Evolutionary conservation across 2,888 invertebrate species (phyloP).

Genomic region (Microctonus brassicae): DNA sequence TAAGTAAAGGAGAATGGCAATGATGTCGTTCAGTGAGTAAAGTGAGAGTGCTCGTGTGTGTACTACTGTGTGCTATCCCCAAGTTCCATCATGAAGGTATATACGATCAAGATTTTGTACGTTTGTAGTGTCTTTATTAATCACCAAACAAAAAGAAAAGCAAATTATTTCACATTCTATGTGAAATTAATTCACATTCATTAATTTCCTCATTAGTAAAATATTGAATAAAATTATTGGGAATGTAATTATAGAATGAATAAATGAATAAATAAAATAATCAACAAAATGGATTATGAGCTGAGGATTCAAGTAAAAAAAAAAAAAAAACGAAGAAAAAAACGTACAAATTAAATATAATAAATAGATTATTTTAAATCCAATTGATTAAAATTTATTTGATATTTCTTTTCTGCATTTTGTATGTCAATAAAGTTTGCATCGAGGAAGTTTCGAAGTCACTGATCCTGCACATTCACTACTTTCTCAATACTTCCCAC

Average conservation of each 20-base stretch:
- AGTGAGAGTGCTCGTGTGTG: conserved; percentile 68
- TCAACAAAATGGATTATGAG: not conserved
- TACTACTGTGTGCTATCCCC: conserved; percentile 59
- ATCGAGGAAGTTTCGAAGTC: not conserved
- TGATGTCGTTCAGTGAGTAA: conserved; percentile 65
- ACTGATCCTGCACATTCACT: not conserved
- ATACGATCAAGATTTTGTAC: conserved; percentile 41
- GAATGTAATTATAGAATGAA: not conserved
- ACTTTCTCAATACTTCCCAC: not conserved
- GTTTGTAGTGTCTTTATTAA: conserved; percentile 11
- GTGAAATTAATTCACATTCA: not conserved
- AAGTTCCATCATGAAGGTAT: conserved; percentile 66
- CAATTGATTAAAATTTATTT: no score
- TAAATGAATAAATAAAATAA: no score
- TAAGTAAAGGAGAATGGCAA: conserved; percentile 65
- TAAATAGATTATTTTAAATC: no score
- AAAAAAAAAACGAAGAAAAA: no score
- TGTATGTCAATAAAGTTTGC: not conserved
- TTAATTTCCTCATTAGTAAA: not conserved
- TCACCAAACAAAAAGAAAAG: not conserved
- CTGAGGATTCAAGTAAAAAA: no score
- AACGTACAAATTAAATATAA: no score
- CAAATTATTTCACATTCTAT: not conserved
- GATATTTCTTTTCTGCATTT: not conserved
- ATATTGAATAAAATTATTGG: not conserved